Base-by-base conservation (phyloP, 1,140 invertebrate species). In the Zaprionus camerounensis region DNA sequence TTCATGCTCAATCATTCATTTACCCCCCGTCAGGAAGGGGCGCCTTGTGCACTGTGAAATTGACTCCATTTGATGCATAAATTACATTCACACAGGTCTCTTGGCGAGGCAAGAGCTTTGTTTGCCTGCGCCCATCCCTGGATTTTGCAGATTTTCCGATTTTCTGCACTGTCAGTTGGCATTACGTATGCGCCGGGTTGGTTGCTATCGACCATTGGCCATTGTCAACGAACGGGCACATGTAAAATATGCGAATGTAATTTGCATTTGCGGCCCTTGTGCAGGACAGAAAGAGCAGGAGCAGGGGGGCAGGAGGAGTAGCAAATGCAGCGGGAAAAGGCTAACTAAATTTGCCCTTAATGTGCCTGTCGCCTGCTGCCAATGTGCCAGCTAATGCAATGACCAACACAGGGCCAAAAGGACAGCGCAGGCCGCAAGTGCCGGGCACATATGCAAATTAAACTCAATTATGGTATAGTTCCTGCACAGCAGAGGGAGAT, bases 91-190 rank as follows among this genome's bases (percentile, higher is more conserved):
- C 70, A 46, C 34, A 53, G 59, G n/a, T 17, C 41, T 13, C 28
- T 5, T 6, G 34, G 49, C 6, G 26, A 13, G 61, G 24, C 38
- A 56, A 46, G 58, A 5, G 53, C 36, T 68, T 71, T 71, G 70
- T 68, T 58, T 66, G 66, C 34, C 22, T 11, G 17, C 63, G 36
- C 68, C 71, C 66, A 38, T 53, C 44, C 57, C 76, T 79, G 64
- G 59, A 71, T 80, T 76, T 82, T 83, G 31, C 65, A 64, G 71
- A 76, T 76, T 79, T 85, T 82, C 71, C 79, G 82, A 85, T 85
- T 85, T 85, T 79, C 71, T 62, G 78, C 74, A 41, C 70, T 73
- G 82, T 76, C 68, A 81, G 85, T 78, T 86, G 17, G 68, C 69
- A 85, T 78, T 85, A 85, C 70, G 78, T 84, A 84, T 80, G 66